Conservation (phyloP, 2,888 invertebrate genomes). For the Achlya flavicornis region DNA sequence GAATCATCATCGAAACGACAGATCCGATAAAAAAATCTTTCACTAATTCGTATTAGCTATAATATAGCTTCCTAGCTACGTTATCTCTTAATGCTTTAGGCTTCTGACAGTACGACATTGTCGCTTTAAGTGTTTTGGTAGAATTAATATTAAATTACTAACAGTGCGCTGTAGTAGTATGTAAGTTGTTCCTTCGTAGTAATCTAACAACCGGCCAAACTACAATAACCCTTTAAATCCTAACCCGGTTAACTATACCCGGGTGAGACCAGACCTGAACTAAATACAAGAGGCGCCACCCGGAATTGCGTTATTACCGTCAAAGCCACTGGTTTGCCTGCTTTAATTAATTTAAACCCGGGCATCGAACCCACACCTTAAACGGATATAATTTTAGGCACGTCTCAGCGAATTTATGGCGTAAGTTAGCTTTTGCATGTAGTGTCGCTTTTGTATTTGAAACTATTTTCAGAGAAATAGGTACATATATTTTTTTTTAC, state of each 20-base stretch:
- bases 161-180: too few relatives aligned
- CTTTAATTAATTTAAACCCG: slow-evolving; percentile 58
- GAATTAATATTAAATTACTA: too few relatives aligned
- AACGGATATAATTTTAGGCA: slow-evolving; percentile 11
- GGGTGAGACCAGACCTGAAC: slow-evolving; percentile 43
- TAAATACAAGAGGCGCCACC: slow-evolving; percentile 38
- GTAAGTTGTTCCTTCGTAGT: background rate
- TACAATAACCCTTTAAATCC: slow-evolving; percentile 23
- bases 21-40: too few relatives aligned
- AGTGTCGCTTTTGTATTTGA: background rate
- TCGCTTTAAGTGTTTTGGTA: too few relatives aligned
- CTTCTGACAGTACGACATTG: too few relatives aligned
- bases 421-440: background rate
- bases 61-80: too few relatives aligned
- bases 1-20: too few relatives aligned
- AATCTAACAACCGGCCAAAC: background rate
- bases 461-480: background rate
- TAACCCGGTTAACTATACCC: slow-evolving; percentile 33
- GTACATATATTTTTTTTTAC: too few relatives aligned
- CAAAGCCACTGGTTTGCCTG: slow-evolving; percentile 43
- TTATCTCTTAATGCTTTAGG: too few relatives aligned
- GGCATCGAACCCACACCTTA: slow-evolving; percentile 48
- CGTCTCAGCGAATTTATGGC: slow-evolving; percentile 5
- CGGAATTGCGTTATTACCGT: slow-evolving; percentile 57
- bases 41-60: too few relatives aligned